A percentile compares a stretch with the other conserved stretches of the same genome.
These are phyloP conservation scores for Trichoplax adhaerens DNA, from an alignment of 37 sponge, comb jelly and placozoan species.

Conservation along the genomic window DNA sequence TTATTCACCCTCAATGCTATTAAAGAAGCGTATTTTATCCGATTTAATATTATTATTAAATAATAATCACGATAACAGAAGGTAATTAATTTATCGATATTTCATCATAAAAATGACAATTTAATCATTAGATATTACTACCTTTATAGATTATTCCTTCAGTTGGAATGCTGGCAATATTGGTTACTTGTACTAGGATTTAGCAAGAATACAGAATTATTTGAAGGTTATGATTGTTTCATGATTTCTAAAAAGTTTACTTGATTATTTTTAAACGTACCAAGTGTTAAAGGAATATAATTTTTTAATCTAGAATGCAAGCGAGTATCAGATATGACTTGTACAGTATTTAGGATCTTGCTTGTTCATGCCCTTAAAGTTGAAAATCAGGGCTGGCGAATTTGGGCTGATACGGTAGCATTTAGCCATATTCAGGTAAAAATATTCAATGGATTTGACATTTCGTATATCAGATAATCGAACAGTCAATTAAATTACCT, in stretches of 20 bases:
- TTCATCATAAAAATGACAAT: background rate
- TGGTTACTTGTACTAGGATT: conserved; percentile 27
- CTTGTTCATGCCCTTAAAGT: conserved; percentile 37
- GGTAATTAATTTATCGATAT: conserved; percentile 16
- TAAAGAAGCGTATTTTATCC: conserved; percentile 39
- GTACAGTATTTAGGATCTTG: conserved; percentile 30
- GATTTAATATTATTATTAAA: conserved; percentile 26
- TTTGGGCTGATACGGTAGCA: conserved; percentile 57
- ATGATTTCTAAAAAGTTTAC: too few relatives aligned
- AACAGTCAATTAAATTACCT: too few relatives aligned
- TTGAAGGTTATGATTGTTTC: too few relatives aligned
- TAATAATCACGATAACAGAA: conserved; percentile 30
- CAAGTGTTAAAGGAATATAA: conserved; percentile 12
- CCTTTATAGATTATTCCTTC: conserved; percentile 16
- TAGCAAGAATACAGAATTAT: too few relatives aligned
- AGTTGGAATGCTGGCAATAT: conserved; percentile 27
- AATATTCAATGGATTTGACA: too few relatives aligned
- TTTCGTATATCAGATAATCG: too few relatives aligned
- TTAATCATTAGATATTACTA: background rate
- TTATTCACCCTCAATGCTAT: conserved; percentile 12
- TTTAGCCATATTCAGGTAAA: conserved; percentile 25
- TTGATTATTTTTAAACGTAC: conserved; percentile 6
- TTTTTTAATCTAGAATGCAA: background rate
- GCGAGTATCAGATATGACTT: background rate
- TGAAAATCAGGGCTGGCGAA: conserved; percentile 69